phyloP scores from a whole-genome alignment of 2,797 vertebrate genomes.

The Neosilurus mollespiculum region DNA sequence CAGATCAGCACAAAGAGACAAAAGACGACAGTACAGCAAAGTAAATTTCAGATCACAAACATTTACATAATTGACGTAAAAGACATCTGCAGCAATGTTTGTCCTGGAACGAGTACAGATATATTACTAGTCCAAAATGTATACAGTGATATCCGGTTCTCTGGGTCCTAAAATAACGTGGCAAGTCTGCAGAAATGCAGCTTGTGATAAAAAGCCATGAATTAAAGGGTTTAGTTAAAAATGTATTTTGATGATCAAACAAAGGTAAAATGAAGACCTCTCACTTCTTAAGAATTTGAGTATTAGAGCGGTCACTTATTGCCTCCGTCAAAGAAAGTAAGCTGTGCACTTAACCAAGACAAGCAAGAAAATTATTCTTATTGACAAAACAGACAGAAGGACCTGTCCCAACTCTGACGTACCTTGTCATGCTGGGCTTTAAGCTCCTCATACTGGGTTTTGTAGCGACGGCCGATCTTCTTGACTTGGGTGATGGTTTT shows the following conservation, averaged over 20 bases:
- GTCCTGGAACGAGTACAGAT: too few relatives aligned
- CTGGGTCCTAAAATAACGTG: background rate
- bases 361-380: background rate
- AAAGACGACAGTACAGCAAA: background rate
- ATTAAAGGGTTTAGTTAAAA: too few relatives aligned
- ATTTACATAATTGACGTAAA: background rate
- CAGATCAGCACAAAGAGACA: background rate
- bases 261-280: background rate
- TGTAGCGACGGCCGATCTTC: constrained; percentile 96
- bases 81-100: background rate
- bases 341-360: too few relatives aligned
- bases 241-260: background rate
- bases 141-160: background rate
- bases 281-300: background rate
- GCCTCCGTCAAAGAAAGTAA: background rate
- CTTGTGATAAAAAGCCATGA: background rate
- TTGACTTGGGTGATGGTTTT: constrained; percentile 95
- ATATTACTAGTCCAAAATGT: too few relatives aligned
- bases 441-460: constrained; percentile 95
- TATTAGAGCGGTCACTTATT: background rate
- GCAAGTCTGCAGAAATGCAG: background rate
- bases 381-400: background rate
- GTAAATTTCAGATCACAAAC: background rate
- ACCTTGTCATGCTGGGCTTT: constrained; percentile 93
- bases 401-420: constrained; percentile 37